phyloP scores from a whole-genome alignment of 1,140 invertebrate genomes.

The Leptonema lineaticorne region DNA sequence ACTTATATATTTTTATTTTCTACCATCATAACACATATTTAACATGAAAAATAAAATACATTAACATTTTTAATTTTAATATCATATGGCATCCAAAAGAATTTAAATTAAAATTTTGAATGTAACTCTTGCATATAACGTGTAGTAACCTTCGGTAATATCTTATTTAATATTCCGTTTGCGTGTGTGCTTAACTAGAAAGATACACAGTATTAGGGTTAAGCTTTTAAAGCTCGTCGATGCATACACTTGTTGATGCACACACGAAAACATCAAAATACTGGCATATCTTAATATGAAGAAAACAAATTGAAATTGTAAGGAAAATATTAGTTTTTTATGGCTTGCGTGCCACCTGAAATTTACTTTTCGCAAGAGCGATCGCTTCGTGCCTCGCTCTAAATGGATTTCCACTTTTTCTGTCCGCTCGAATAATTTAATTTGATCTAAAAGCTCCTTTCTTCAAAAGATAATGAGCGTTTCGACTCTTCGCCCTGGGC shows the following conservation, averaged over 20 bases:
- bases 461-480: neutral
- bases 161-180: neutral
- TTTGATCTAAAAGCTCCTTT: neutral
- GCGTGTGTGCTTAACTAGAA: neutral
- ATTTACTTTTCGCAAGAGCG: neutral
- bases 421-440: neutral
- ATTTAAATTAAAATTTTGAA: neutral
- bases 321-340: neutral
- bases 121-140: neutral
- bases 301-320: neutral
- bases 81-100: too few relatives aligned
- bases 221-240: neutral
- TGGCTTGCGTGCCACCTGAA: neutral
- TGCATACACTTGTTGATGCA: neutral
- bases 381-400: neutral
- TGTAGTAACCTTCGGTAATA: neutral
- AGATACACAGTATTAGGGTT: neutral
- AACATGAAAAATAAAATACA: too few relatives aligned
- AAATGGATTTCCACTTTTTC: neutral
- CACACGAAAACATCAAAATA: neutral
- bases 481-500: neutral
- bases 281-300: neutral
- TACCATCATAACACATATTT: neutral
- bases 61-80: too few relatives aligned
- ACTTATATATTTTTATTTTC: too few relatives aligned